These are phyloP conservation scores for Arothron firmamentum DNA, from an alignment of 2,113 vertebrate genomes.

Conservation along the genomic window DNA sequence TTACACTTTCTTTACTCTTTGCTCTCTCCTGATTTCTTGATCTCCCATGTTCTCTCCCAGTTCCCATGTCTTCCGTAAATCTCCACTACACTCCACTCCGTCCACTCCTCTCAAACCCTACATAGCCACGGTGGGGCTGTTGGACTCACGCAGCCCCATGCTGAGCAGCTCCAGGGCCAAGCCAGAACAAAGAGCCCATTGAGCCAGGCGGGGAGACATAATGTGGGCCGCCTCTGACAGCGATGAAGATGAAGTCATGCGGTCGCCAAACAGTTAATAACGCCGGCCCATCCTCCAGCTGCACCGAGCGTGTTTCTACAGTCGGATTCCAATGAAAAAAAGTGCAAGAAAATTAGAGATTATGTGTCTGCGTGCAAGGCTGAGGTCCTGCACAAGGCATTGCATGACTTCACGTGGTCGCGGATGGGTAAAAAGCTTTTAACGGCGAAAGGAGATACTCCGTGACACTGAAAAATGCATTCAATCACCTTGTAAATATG, in stretches of 20 bases:
- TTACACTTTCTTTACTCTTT: conserved; percentile 16
- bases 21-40: conserved; percentile 22
- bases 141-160: conserved; percentile 66
- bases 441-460: conserved; percentile 61
- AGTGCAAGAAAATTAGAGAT: conserved; percentile 36
- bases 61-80: conserved; percentile 49
- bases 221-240: conserved; percentile 69
- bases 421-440: conserved; percentile 63
- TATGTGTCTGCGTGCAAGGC: conserved; percentile 34
- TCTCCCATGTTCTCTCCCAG: conserved; percentile 24
- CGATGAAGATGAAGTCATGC: conserved; percentile 72
- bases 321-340: conserved; percentile 18
- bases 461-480: conserved; percentile 56
- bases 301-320: conserved; percentile 33
- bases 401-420: conserved; percentile 30
- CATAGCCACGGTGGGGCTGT: conserved; percentile 51
- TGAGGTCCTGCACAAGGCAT: conserved; percentile 21
- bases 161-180: conserved; percentile 71
- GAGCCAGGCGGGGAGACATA: conserved; percentile 67
- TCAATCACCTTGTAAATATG: conserved; percentile 63
- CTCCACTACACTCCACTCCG: conserved; percentile 32
- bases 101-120: conserved; percentile 28
- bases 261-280: conserved; percentile 72
- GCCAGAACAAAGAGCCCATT: conserved; percentile 74
- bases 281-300: conserved; percentile 46